These are phyloP conservation scores for Melanostoma scalare DNA, from an alignment of 2,888 invertebrate species.

Conservation along the genomic window DNA sequence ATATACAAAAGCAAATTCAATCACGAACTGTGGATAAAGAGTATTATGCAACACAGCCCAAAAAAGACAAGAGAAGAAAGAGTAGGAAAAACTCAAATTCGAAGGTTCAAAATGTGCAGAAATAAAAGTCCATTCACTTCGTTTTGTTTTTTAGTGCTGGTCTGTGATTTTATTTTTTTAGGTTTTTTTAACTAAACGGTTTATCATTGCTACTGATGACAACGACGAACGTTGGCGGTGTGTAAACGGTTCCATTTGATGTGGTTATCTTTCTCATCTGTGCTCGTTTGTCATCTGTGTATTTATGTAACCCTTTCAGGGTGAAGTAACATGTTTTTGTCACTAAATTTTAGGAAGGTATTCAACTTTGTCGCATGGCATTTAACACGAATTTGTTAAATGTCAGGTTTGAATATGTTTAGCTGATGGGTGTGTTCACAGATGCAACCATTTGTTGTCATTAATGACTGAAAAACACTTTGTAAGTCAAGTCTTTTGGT, in stretches of 20 bases:
- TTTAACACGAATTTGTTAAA: background rate
- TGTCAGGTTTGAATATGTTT: background rate
- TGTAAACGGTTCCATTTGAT: constrained; percentile 58
- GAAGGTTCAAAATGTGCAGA: constrained; percentile 48
- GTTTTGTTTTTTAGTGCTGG: background rate
- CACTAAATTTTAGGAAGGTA: background rate
- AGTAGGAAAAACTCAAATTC: background rate
- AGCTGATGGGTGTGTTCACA: constrained; percentile 14
- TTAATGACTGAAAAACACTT: too few species aligned
- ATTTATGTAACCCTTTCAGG: constrained; percentile 20
- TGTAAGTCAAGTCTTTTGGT: too few species aligned
- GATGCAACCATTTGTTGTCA: background rate
- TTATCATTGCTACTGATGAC: constrained; percentile 39
- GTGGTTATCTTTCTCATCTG: constrained; percentile 41
- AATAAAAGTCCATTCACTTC: constrained; percentile 17
- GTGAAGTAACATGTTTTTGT: constrained; percentile 23
- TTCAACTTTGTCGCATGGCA: constrained; percentile 10
- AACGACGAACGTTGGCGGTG: constrained; percentile 8
- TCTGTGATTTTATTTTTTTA: background rate
- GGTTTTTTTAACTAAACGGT: background rate
- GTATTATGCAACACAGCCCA: constrained; percentile 15
- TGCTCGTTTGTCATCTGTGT: background rate
- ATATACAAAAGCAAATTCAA: constrained; percentile 3
- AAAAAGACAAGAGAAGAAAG: background rate
- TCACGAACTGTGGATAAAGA: constrained; percentile 17